Percentiles rank a stretch among this genome's conserved stretches.
Conservation (phyloP, 2,797 vertebrate genomes). For the Pteropus rufus region DNA sequence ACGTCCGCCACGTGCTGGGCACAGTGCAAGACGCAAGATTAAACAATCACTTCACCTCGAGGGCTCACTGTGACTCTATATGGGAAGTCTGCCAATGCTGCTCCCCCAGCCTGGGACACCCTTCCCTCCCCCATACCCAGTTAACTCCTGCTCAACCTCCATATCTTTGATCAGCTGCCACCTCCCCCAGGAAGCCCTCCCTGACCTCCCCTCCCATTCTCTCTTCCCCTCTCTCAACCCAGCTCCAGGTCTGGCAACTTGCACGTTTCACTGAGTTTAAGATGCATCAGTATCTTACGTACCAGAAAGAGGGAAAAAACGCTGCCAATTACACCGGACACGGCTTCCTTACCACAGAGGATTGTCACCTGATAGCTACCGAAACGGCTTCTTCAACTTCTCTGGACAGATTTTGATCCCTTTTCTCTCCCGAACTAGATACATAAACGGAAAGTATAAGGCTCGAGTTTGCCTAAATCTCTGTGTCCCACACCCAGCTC, state of each 20-base stretch:
- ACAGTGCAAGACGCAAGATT: accelerated
- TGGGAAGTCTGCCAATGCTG: not conserved
- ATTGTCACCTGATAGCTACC: not conserved
- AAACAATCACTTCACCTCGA: not conserved
- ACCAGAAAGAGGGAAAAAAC: not conserved
- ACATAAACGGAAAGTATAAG: not conserved
- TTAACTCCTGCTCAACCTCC: not conserved
- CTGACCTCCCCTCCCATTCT: not conserved
- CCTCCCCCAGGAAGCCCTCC: constrained; percentile 6
- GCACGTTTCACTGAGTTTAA: not conserved
- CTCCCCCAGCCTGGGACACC: not conserved
- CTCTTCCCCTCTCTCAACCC: not conserved
- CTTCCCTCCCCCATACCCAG: not conserved
- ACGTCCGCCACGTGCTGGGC: not conserved
- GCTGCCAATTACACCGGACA: not conserved
- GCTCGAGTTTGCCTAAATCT: not conserved
- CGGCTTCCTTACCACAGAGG: not conserved
- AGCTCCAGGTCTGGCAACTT: not conserved
- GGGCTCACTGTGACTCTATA: not conserved
- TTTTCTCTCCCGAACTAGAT: not conserved
- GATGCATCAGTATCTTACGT: not conserved
- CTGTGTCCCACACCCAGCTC: not conserved
- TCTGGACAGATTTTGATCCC: not conserved
- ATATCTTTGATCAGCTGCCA: not conserved
- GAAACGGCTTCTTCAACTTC: not conserved